Evolutionary conservation across 2,888 invertebrate species (phyloP).

Genomic region (Hanleya hanleyi): DNA sequence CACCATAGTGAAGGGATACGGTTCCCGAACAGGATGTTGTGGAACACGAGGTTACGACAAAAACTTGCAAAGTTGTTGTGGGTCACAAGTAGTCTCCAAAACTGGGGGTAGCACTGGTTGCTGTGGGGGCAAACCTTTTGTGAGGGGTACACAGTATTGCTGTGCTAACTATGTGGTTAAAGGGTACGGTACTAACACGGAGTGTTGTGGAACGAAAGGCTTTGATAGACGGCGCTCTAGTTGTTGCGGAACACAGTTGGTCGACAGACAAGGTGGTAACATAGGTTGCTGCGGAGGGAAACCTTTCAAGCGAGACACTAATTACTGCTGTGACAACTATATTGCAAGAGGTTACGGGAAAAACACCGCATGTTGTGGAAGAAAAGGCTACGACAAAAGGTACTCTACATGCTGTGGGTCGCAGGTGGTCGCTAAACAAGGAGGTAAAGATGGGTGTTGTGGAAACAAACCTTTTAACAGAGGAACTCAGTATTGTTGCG

Average conservation of each 20-base stretch:
- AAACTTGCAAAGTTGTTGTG: neutral
- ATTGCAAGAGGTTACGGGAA: too few relatives aligned
- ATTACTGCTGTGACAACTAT: too few relatives aligned
- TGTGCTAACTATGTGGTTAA: too few relatives aligned
- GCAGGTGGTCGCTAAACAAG: neutral
- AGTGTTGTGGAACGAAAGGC: too few relatives aligned
- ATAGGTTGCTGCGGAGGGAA: too few relatives aligned
- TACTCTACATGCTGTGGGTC: neutral
- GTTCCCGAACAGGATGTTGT: neutral
- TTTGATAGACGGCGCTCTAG: too few relatives aligned
- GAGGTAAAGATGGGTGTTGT: neutral
- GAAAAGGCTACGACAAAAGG: neutral
- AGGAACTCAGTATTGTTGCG: neutral
- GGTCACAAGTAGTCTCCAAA: neutral
- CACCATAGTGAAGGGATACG: neutral
- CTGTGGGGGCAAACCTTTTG: too few relatives aligned
- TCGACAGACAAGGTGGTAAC: too few relatives aligned
- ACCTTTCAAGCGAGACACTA: too few relatives aligned
- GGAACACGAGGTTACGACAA: neutral
- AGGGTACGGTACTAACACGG: too few relatives aligned
- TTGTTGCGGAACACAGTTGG: too few relatives aligned
- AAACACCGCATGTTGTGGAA: constrained; percentile 4
- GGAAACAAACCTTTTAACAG: neutral
- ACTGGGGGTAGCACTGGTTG: neutral
- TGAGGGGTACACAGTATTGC: too few relatives aligned